Percentiles rank a stretch among this genome's conserved stretches.
Conservation (phyloP, 1,140 invertebrate species). For the Halictus rubicundus region DNA sequence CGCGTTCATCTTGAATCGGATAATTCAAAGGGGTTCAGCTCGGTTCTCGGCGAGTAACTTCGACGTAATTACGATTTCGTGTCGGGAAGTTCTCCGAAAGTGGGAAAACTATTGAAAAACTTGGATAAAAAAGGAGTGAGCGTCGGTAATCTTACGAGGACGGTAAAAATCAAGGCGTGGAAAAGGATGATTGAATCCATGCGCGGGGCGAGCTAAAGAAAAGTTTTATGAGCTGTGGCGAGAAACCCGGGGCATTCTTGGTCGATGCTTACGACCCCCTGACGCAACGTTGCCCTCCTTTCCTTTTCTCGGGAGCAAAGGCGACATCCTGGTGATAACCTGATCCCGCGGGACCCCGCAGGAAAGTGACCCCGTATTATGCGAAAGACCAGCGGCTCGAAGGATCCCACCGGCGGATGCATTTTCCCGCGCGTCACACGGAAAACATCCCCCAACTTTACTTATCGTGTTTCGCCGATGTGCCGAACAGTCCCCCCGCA, state of each 20-base stretch:
- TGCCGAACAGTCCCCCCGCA: background rate
- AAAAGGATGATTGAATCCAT: slow-evolving; percentile 2
- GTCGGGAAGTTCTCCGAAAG: too few species aligned
- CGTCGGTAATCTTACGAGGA: background rate
- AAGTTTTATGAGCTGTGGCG: slow-evolving; percentile 7
- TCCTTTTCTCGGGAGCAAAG: slow-evolving; percentile 28
- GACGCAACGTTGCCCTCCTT: slow-evolving; percentile 28
- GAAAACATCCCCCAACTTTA: background rate
- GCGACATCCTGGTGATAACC: slow-evolving; percentile 52
- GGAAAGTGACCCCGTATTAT: slow-evolving; percentile 53
- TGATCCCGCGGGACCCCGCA: slow-evolving; percentile 30
- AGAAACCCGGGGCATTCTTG: background rate
- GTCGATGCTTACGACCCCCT: slow-evolving; percentile 16
- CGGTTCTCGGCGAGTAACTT: too few species aligned
- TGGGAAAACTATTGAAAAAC: too few species aligned
- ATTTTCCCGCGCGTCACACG: slow-evolving; percentile 21
- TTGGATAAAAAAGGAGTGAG: background rate
- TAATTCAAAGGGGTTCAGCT: too few species aligned
- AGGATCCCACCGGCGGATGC: slow-evolving; percentile 33
- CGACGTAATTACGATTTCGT: too few species aligned
- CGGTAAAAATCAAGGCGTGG: background rate
- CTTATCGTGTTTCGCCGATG: background rate
- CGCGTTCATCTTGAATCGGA: too few species aligned
- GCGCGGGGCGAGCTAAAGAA: background rate
- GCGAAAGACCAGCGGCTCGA: slow-evolving; percentile 45